phyloP scores from a whole-genome alignment of 53 echinoderm and acorn worm genomes.

The Crossaster papposus region DNA sequence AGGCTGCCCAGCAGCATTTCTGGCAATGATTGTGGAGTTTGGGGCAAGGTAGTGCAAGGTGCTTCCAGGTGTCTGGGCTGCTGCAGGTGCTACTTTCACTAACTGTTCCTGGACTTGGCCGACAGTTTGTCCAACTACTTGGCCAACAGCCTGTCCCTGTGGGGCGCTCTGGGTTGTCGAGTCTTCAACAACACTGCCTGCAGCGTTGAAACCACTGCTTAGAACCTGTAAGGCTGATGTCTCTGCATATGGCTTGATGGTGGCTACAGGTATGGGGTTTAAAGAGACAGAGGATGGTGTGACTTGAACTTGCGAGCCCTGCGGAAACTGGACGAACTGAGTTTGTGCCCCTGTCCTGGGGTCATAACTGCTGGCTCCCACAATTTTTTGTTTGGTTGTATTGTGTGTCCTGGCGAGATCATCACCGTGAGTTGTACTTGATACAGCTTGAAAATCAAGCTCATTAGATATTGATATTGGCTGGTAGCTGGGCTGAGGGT shows the following conservation, averaged over 20 bases:
- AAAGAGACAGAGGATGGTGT: not conserved
- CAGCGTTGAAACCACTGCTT: conserved; percentile 18
- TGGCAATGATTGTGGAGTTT: conserved; percentile 22
- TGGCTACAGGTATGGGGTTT: conserved; percentile 32
- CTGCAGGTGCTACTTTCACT: not conserved
- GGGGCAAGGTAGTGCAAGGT: conserved; percentile 51
- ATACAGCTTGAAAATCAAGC: conserved; percentile 37
- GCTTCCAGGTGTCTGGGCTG: conserved; percentile 30
- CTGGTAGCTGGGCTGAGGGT: conserved; percentile 17
- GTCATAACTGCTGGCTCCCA: not conserved
- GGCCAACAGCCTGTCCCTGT: conserved; percentile 26
- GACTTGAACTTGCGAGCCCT: conserved; percentile 22
- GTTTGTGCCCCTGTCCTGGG: conserved; percentile 8
- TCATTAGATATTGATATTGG: not conserved
- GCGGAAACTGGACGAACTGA: conserved; percentile 17
- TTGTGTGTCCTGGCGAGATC: not conserved
- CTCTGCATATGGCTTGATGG: conserved; percentile 56
- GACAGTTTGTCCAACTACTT: conserved; percentile 7
- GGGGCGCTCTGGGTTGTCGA: not conserved
- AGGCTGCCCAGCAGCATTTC: conserved; percentile 50
- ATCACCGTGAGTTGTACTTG: conserved; percentile 51
- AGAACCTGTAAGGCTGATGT: conserved; percentile 42
- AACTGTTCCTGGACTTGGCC: conserved; percentile 2
- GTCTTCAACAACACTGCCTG: conserved; percentile 24
- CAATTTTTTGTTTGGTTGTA: not conserved